A percentile compares a stretch with the other conserved stretches of the same genome.
Evolutionary conservation across 2,888 invertebrate genomes (phyloP).

Genomic region (Chloroclysta siterata): DNA sequence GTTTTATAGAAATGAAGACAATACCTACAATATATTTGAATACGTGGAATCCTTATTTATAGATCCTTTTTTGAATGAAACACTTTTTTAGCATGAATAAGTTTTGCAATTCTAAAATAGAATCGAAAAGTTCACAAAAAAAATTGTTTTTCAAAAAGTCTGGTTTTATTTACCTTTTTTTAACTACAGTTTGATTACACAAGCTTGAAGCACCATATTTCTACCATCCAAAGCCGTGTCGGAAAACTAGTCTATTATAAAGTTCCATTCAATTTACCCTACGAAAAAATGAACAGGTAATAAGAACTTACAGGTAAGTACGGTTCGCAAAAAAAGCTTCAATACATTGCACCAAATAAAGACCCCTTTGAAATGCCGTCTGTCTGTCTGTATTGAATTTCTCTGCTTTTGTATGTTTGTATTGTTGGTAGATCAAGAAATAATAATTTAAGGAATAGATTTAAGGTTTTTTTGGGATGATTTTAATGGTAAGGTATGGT

Average conservation of each 20-base stretch:
- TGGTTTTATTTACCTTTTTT: no score
- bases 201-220: not conserved
- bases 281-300: conserved; percentile 27
- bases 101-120: conserved; percentile 21
- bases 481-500: conserved; percentile 3
- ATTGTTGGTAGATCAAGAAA: conserved; percentile 16
- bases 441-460: conserved; percentile 14
- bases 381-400: conserved; percentile 36
- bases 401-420: conserved; percentile 35
- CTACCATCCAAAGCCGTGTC: conserved; percentile 4
- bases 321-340: conserved; percentile 39
- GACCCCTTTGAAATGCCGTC: conserved; percentile 27
- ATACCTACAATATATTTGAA: conserved; percentile 36
- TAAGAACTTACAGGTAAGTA: conserved; percentile 29
- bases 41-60: conserved; percentile 55
- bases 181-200: no score
- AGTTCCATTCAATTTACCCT: conserved; percentile 18
- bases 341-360: conserved; percentile 31
- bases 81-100: conserved; percentile 13
- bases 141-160: no score
- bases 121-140: no score
- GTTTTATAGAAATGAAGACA: conserved; percentile 40
- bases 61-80: conserved; percentile 48
- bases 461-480: conserved; percentile 11
- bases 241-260: conserved; percentile 15